A percentile compares a stretch with the other conserved stretches of the same genome.
Conservation (phyloP, 2,113 vertebrate genomes). For the Pituophis catenifer region DNA sequence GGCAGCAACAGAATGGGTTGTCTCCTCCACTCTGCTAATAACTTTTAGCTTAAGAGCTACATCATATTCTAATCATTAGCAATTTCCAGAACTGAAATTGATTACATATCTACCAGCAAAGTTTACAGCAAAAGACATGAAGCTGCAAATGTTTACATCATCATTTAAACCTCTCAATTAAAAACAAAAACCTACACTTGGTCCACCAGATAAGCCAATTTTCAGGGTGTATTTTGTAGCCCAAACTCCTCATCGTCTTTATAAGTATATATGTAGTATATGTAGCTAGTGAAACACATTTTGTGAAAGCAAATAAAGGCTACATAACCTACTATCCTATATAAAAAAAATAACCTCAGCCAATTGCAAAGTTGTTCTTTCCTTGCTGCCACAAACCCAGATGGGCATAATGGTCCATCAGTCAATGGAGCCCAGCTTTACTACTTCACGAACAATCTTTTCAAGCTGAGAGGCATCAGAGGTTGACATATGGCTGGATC, state of each 20-base stretch:
- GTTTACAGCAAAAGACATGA: not conserved
- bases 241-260: not conserved
- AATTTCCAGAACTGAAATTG: not conserved
- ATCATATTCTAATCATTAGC: not conserved
- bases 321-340: slow-evolving; percentile 4
- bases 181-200: not conserved
- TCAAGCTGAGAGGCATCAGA: slow-evolving; percentile 14
- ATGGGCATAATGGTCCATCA: slow-evolving; percentile 33
- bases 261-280: not conserved
- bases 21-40: not conserved
- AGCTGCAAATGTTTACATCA: not conserved
- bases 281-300: not conserved
- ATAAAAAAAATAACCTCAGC: slow-evolving; percentile 18
- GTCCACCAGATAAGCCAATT: not conserved
- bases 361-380: slow-evolving; percentile 41
- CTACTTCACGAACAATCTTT: slow-evolving; percentile 7
- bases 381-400: slow-evolving; percentile 16
- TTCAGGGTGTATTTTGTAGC: not conserved
- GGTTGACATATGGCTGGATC: not conserved
- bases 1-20: not conserved
- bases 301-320: not conserved
- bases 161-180: not conserved
- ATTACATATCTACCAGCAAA: not conserved
- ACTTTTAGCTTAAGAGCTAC: not conserved
- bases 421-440: slow-evolving; percentile 5